Base-by-base conservation (phyloP, 2,888 invertebrate genomes). In the Drosophila anomalipes region DNA sequence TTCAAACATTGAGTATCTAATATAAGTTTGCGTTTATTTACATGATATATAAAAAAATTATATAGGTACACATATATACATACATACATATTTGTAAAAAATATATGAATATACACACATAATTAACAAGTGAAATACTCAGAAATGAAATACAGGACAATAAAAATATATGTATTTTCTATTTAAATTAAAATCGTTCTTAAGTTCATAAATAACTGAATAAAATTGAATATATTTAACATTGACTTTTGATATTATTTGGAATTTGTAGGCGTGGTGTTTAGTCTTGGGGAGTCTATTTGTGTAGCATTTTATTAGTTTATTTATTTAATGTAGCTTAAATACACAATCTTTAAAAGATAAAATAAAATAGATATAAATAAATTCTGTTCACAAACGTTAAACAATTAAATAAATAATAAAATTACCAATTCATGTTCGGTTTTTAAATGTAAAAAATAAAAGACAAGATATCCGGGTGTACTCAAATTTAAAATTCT, bases 71-170 rank as follows among this genome's bases (percentile, higher is more conserved):
- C 39, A 70, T 14, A 68, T 33, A 70, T 53, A 77, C 28, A 68
- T 16, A 71, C 26, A 60, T 32, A 26, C 47, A 51, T 53, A 63
- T 53, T 63, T 62, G 54, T 62, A 63, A 41, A 70, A 41, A 19
- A 56, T 37, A 35, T 39, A 56, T 28, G 28, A 28, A 39, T 39
- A 57, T 57, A 57, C 28, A 53, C 47, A 32, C 59, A 54, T 59
- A 75, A 70, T 71, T 70, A 79, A 56, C 72, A 81, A 75, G 69
- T 80, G 81, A 76, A 81, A 81, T 83, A 81, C 83, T 83, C 77
- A 77, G 74, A 81, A 83, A 79, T 82, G 83, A 81, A 83, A 81
- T 83, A 83, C 83, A 83, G 81, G 83, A 83, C 83, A 83, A 83
- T 83, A 83, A 83, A 79, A 70, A 66, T 73, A 81, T 69, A 81